Conservation (phyloP, 2,797 vertebrate species). For the Paedocypris micromegethes region DNA sequence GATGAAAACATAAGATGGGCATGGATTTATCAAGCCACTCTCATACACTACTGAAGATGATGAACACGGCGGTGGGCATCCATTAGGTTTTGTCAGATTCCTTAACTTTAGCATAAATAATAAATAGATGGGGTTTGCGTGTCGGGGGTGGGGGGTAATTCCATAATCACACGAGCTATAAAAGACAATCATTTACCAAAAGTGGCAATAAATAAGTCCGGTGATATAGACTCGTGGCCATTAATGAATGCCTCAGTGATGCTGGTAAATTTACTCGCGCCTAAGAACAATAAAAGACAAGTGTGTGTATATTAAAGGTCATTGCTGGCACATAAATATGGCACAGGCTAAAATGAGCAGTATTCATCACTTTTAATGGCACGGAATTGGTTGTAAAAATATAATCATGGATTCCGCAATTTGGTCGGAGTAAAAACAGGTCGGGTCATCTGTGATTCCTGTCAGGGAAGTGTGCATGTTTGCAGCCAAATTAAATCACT, state of each 20-base stretch:
- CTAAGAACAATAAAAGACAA: conserved; percentile 54
- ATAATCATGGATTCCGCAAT: conserved; percentile 10
- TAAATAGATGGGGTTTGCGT: conserved; percentile 43
- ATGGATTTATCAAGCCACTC: conserved; percentile 71
- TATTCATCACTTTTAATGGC: conserved; percentile 46
- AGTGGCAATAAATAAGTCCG: conserved; percentile 36
- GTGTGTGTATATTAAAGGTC: conserved; percentile 54
- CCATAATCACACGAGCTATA: conserved; percentile 37
- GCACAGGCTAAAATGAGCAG: conserved; percentile 57
- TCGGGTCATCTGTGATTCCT: too few species aligned
- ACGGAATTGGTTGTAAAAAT: conserved; percentile 45
- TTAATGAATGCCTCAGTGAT: conserved; percentile 29
- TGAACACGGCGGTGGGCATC: conserved; percentile 69
- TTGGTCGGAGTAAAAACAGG: not conserved
- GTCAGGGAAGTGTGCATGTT: too few species aligned
- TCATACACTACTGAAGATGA: conserved; percentile 68
- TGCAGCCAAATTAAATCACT: too few species aligned
- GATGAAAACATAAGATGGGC: conserved; percentile 73
- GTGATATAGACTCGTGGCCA: conserved; percentile 19
- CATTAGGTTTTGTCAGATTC: conserved; percentile 65
- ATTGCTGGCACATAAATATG: conserved; percentile 58
- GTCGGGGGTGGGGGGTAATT: conserved; percentile 26
- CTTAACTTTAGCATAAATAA: conserved; percentile 59
- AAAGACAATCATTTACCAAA: conserved; percentile 37
- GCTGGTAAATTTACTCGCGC: conserved; percentile 26